Evolutionary conservation across 2,888 invertebrate genomes (phyloP).

Genomic region (Rapana venosa): DNA sequence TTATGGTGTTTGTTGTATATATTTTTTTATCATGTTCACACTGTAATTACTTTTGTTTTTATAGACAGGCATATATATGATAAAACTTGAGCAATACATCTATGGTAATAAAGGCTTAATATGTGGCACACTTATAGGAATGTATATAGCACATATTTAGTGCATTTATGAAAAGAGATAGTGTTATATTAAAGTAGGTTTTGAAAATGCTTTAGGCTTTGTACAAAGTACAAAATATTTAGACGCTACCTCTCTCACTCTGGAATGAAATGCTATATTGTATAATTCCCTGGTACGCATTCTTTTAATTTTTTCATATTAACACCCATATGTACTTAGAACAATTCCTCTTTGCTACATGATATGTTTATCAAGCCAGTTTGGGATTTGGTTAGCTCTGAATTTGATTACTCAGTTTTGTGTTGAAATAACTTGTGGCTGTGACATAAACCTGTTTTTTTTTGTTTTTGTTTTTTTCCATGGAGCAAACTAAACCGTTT

Average conservation of each 20-base stretch:
- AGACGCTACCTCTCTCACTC: neutral
- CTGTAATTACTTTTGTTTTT: too few relatives aligned
- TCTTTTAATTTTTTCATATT: slow-evolving; percentile 14
- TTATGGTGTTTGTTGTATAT: too few relatives aligned
- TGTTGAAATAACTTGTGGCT: slow-evolving; percentile 12
- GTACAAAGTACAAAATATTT: neutral
- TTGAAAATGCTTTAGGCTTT: slow-evolving; percentile 2
- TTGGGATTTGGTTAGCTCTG: slow-evolving; percentile 17
- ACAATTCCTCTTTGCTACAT: neutral
- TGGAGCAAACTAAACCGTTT: slow-evolving; percentile 39
- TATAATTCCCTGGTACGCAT: slow-evolving; percentile 20
- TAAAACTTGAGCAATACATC: too few relatives aligned
- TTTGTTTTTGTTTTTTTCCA: neutral
- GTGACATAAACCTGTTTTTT: neutral
- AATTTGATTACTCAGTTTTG: neutral
- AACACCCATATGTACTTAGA: slow-evolving; percentile 29
- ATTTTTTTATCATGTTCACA: too few relatives aligned
- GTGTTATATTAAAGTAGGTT: neutral
- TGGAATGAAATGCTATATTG: slow-evolving; percentile 27
- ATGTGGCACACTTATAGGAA: neutral
- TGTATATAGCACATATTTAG: neutral
- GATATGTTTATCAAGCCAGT: slow-evolving; percentile 14
- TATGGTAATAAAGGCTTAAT: too few relatives aligned
- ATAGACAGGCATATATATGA: too few relatives aligned
- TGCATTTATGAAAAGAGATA: neutral